Percentiles rank a stretch among this genome's conserved stretches.
These are phyloP conservation scores for Serilophus lunatus DNA, from an alignment of 2,113 vertebrate species.

Conservation along the genomic window DNA sequence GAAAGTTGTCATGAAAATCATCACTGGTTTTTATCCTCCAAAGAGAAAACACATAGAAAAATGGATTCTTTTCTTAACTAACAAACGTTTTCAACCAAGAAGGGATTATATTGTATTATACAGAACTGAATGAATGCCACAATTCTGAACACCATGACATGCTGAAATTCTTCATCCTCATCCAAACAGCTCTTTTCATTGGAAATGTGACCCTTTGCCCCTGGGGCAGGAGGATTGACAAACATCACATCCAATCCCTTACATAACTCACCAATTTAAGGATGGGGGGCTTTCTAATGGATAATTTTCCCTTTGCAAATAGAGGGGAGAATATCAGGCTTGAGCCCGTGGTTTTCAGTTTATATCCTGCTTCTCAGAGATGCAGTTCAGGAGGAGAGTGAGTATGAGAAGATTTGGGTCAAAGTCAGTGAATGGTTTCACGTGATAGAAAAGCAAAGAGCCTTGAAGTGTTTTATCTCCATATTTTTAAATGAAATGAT, in stretches of 20 bases:
- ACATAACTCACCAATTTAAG: neutral
- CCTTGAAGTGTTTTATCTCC: constrained; percentile 17
- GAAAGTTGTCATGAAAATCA: neutral
- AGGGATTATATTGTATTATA: neutral
- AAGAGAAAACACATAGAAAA: neutral
- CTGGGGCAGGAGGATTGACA: neutral
- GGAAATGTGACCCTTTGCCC: neutral
- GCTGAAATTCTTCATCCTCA: neutral
- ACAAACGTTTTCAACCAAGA: neutral
- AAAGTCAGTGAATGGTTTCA: constrained; percentile 6
- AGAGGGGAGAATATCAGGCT: neutral
- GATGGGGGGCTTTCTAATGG: neutral
- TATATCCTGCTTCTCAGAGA: neutral
- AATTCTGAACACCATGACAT: neutral
- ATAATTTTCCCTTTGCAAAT: neutral
- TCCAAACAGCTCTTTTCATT: neutral
- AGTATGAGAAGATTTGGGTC: neutral
- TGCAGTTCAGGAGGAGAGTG: neutral
- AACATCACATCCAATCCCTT: neutral
- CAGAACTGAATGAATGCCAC: neutral
- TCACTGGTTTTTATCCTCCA: neutral
- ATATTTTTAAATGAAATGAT: neutral
- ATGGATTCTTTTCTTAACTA: neutral
- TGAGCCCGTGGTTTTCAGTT: neutral
- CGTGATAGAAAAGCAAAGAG: neutral